Evolutionary conservation across 2,797 vertebrate genomes (phyloP).

Genomic region (Gambusia yucatana): DNA sequence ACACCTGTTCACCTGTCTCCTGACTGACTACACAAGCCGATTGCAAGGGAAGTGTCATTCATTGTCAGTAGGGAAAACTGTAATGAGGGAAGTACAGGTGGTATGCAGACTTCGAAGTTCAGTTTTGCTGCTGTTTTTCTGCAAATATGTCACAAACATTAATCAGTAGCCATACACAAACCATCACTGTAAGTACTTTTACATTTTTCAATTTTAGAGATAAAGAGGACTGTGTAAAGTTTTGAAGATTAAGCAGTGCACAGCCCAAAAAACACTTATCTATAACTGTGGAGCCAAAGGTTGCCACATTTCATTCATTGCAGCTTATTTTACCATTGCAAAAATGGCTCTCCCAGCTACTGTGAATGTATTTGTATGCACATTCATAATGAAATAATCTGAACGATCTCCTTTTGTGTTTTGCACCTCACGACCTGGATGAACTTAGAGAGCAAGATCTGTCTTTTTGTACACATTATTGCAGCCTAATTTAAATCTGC

Average conservation of each 20-base stretch:
- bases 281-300: neutral
- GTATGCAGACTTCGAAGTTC: constrained; percentile 8
- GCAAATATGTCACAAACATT: neutral
- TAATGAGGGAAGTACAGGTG: constrained; percentile 36
- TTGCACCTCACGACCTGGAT: neutral
- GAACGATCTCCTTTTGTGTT: neutral
- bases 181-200: neutral
- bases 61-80: constrained; percentile 35
- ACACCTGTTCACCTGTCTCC: constrained; percentile 57
- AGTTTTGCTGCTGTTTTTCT: neutral
- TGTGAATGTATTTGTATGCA: neutral
- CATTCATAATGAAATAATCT: neutral
- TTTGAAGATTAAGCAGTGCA: neutral
- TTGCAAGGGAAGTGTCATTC: constrained; percentile 28
- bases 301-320: neutral
- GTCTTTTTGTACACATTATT: neutral
- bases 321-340: neutral
- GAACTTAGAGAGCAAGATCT: neutral
- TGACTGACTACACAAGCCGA: constrained; percentile 41
- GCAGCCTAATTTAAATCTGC: no score
- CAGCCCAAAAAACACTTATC: neutral
- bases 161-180: neutral
- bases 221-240: neutral
- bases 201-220: neutral
- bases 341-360: neutral